Evolutionary conservation across 2,797 vertebrate genomes (phyloP).

Genomic region (Tokudaia muenninki): DNA sequence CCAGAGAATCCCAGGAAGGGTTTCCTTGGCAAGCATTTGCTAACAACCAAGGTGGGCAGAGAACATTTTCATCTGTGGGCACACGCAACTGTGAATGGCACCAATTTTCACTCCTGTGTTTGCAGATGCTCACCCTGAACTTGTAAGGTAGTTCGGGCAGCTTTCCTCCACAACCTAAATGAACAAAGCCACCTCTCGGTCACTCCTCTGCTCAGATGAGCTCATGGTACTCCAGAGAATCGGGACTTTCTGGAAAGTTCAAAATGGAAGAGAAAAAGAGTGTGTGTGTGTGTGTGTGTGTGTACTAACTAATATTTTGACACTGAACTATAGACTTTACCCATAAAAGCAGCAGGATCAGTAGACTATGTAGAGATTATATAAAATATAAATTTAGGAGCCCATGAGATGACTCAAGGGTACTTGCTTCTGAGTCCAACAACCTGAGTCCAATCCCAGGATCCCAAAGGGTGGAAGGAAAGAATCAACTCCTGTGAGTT

Average conservation of each 20-base stretch:
- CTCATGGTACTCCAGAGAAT: background rate
- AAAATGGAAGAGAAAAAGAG: background rate
- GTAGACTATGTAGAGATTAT: background rate
- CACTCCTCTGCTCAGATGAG: background rate
- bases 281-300: background rate
- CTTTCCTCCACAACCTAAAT: background rate
- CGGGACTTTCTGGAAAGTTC: background rate
- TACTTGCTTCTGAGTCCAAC: background rate
- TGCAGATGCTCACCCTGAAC: background rate
- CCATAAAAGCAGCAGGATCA: background rate
- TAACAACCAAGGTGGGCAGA: conserved; percentile 42
- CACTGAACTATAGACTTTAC: background rate
- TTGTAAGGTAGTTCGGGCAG: background rate
- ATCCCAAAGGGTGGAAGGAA: background rate
- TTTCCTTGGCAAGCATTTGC: conserved; percentile 61
- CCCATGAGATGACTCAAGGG: background rate
- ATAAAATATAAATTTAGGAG: background rate
- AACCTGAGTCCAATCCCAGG: background rate
- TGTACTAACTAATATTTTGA: background rate
- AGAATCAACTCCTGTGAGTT: background rate
- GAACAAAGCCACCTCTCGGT: background rate
- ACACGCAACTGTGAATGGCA: background rate
- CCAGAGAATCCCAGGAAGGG: conserved; percentile 37
- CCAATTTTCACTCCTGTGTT: background rate
- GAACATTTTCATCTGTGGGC: conserved; percentile 60